Base-by-base conservation (phyloP, 2,113 vertebrate genomes). In the Tiliqua scincoides region DNA sequence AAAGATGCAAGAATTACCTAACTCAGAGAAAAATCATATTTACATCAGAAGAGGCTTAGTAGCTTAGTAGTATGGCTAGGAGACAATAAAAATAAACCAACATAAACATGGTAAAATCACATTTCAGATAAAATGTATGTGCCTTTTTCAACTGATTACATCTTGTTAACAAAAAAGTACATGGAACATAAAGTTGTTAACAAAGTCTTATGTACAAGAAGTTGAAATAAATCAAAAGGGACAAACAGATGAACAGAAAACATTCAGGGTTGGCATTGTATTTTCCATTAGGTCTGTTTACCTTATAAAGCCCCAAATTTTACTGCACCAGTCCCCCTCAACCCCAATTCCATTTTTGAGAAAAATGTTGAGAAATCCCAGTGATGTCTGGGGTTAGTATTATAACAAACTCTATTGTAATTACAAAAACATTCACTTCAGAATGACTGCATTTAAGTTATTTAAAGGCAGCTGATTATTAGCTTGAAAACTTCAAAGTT, bases 121-220 rank as follows among this genome's bases (percentile, higher is more conserved):
- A 72, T 79, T 89, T 57, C 77, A 92, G 72, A 75, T 71, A 75
- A 61, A 84, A 89, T 85, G 79, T 67, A 92, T 89, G 67, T 72
- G 86, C 86, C 94, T 95, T 88, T 95, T 93, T 87, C 63, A 85
- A 91, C 82, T 96, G 93, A 92, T 57, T 57, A 57, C 54, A 48
- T 57, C 11, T 57, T 57, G 17, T 17, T 57, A 12, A 57, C 80
- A 95, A 85, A 87, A 95, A 87, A 89, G 92, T 84, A 91, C 87
- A 79, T 18, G 87, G 84, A 77, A 83, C 65, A 92, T 90, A 90
- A 83, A 89, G 90, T 91, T 32, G 92, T 91, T 93, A 95, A 95
- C 88, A 89, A 95, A 96, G 94, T 84, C 86, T 85, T 83, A 91
- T 27, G 74, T 87, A 94, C 90, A 95, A 81, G 91, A 87, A 91